Evolutionary conservation across 2,113 vertebrate species (phyloP).

Genomic region (Poicephalus meyeri): DNA sequence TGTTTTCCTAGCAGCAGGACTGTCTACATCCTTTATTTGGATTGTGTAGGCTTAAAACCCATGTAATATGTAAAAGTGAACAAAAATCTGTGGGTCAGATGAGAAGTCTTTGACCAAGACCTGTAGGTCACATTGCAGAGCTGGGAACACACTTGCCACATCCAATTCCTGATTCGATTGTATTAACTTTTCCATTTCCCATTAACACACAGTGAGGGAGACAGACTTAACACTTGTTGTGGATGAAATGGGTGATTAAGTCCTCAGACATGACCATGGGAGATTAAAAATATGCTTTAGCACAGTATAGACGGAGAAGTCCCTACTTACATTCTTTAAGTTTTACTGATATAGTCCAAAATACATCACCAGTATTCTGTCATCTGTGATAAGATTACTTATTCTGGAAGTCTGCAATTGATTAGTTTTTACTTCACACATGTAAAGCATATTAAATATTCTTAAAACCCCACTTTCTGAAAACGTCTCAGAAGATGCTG

Average conservation of each 20-base stretch:
- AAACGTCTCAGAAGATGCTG: conserved; percentile 24
- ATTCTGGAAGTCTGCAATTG: background rate
- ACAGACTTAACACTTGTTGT: background rate
- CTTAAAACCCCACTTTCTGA: background rate
- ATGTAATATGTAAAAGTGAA: background rate
- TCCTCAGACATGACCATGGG: background rate
- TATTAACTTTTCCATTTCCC: background rate
- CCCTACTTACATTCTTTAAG: background rate
- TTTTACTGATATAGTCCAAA: background rate
- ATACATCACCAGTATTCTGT: background rate
- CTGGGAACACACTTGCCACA: background rate
- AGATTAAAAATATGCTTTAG: background rate
- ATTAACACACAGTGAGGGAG: background rate
- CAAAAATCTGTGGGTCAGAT: background rate
- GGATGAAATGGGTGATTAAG: background rate
- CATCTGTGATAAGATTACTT: background rate
- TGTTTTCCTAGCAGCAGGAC: background rate
- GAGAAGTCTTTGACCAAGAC: background rate
- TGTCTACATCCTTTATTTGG: background rate
- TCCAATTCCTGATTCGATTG: background rate
- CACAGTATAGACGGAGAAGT: background rate
- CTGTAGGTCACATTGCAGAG: background rate
- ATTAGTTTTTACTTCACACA: background rate
- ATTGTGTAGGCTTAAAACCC: background rate
- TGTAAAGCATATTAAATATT: background rate